Percentiles rank a stretch among this genome's conserved stretches.
phyloP scores from a whole-genome alignment of 1,140 invertebrate genomes.

The Charaxes varanes region DNA sequence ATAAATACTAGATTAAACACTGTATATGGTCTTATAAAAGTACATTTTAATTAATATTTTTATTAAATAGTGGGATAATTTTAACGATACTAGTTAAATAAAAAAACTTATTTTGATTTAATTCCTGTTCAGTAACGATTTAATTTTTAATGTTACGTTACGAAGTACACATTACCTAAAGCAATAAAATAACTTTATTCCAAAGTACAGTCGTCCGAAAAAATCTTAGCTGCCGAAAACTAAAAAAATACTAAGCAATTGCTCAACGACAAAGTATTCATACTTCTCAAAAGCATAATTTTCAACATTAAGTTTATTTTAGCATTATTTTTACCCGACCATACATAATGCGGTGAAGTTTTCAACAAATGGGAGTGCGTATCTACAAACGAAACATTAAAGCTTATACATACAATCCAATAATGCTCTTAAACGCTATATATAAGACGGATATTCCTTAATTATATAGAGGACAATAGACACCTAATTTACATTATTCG shows the following conservation, averaged over 20 bases:
- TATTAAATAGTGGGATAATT: too few species aligned
- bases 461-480: constrained; percentile 59
- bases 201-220: constrained; percentile 9
- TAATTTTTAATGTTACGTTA: too few species aligned
- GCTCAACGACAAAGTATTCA: neutral
- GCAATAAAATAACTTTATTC: constrained; percentile 7
- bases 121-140: too few species aligned
- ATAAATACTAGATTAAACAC: constrained; percentile 2
- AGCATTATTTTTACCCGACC: neutral
- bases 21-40: too few species aligned
- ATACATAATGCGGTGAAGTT: constrained; percentile 4
- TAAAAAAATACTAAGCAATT: too few species aligned
- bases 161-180: too few species aligned
- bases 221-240: neutral
- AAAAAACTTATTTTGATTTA: too few species aligned
- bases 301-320: neutral
- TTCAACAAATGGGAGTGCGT: constrained; percentile 11
- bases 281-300: neutral
- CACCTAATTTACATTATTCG: constrained; percentile 51
- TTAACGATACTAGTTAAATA: too few species aligned
- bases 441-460: constrained; percentile 68
- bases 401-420: constrained; percentile 29
- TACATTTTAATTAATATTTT: too few species aligned
- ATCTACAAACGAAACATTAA: constrained; percentile 23
- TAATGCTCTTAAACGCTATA: constrained; percentile 51